Evolutionary conservation across 2,113 vertebrate species (phyloP).

Genomic region (Agapornis roseicollis): DNA sequence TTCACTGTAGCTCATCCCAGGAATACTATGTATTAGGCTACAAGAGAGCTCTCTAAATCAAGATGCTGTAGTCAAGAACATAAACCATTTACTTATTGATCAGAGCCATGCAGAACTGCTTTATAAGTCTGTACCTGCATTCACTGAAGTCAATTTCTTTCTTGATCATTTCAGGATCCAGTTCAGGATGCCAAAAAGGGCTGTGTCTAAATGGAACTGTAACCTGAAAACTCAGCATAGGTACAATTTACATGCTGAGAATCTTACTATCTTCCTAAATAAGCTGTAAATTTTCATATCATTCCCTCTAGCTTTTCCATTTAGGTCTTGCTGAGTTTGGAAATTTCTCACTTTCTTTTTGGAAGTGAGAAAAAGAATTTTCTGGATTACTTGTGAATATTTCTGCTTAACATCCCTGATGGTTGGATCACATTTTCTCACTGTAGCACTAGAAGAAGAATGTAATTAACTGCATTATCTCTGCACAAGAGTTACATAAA

Average conservation of each 20-base stretch:
- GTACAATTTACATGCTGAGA: background rate
- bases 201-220: background rate
- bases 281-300: background rate
- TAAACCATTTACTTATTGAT: conserved; percentile 53
- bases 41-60: conserved; percentile 57
- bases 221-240: background rate
- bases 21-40: conserved; percentile 21
- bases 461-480: conserved; percentile 44
- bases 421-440: background rate
- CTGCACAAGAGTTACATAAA: conserved; percentile 44
- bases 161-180: background rate
- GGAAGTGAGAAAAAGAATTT: background rate
- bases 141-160: background rate
- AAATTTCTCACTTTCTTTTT: background rate
- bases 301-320: background rate
- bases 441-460: background rate
- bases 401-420: background rate
- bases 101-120: background rate
- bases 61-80: conserved; percentile 6
- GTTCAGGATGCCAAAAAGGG: background rate
- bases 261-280: background rate
- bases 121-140: background rate
- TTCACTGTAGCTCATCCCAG: conserved; percentile 39
- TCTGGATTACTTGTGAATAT: background rate
- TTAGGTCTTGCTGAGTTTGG: background rate